Conservation (phyloP, 2,797 vertebrate species). For the Anguilla marmorata region DNA sequence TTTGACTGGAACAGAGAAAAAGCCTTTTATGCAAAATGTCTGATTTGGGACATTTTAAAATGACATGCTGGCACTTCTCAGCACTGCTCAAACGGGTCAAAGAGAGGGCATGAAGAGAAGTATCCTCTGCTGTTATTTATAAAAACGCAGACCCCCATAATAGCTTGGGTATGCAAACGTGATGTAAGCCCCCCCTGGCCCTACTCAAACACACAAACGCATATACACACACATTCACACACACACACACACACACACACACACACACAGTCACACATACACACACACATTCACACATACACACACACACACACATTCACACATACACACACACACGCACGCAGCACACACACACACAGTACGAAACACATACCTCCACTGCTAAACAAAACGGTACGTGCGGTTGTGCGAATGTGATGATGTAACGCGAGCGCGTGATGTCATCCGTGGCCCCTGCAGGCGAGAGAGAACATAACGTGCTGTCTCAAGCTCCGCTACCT, state of each 20-base stretch:
- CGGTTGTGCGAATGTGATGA: conserved; percentile 14
- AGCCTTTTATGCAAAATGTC: neutral
- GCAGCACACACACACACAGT: neutral
- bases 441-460: neutral
- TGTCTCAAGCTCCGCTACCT: neutral
- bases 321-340: no score
- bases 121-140: neutral
- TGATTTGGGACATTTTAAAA: neutral
- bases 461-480: conserved; percentile 22
- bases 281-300: no score
- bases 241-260: neutral
- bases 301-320: no score
- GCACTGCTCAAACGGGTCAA: neutral
- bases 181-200: no score
- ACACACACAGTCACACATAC: no score
- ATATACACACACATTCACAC: no score
- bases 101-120: neutral
- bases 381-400: neutral
- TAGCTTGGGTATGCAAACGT: neutral
- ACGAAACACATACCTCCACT: no score
- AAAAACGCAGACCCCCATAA: neutral
- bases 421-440: conserved; percentile 24
- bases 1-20: neutral
- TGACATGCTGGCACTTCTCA: neutral
- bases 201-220: neutral